Conservation (phyloP, 2,888 invertebrate species). For the Eudasyphora cyanicolor region DNA sequence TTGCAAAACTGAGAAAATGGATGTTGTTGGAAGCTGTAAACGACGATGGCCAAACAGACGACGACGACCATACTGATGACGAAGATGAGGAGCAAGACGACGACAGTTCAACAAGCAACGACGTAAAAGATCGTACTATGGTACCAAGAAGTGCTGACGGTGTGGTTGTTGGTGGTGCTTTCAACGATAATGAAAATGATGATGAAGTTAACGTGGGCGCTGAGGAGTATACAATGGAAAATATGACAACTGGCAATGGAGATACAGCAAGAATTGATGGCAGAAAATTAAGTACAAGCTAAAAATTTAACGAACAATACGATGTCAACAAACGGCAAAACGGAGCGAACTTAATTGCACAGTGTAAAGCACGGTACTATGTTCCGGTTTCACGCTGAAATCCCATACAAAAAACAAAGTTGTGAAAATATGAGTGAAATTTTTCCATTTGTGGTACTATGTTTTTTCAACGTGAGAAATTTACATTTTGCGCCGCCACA, state of each 20-base stretch:
- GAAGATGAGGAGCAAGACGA: constrained; percentile 8
- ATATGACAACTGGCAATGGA: not conserved
- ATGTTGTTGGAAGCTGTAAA: not conserved
- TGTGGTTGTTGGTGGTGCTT: not conserved
- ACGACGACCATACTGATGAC: not conserved
- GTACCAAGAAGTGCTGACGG: not conserved
- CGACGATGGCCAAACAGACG: not conserved
- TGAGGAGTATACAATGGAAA: not conserved
- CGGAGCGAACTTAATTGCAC: not conserved
- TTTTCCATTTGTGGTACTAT: too few species aligned
- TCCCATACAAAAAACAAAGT: too few species aligned
- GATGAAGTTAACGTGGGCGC: not conserved
- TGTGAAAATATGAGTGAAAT: too few species aligned
- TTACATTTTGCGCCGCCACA: too few species aligned
- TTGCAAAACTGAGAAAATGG: constrained; percentile 18
- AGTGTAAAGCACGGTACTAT: too few species aligned
- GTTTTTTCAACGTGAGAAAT: too few species aligned
- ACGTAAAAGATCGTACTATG: not conserved
- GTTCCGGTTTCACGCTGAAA: too few species aligned
- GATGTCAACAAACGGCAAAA: not conserved
- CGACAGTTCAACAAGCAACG: not conserved
- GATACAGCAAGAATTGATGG: not conserved
- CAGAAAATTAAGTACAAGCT: not conserved
- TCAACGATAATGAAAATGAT: not conserved
- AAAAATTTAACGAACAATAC: not conserved